These are phyloP conservation scores for Axea sp. DNA, from an alignment of 2,888 invertebrate species.

Conservation along the genomic window DNA sequence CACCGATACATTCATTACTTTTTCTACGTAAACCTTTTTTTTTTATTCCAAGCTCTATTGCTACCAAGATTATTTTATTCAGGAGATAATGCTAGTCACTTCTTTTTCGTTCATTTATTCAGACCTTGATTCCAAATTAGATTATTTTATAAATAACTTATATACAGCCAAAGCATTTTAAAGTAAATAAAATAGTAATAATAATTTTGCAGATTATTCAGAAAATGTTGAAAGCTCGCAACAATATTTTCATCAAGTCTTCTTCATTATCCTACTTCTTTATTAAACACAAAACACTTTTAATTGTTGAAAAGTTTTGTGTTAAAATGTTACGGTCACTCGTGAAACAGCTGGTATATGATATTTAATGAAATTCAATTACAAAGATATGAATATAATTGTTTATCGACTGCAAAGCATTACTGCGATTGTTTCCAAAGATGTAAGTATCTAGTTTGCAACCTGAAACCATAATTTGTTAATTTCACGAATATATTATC, in stretches of 20 bases:
- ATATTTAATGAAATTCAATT: no score
- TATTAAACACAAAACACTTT: no score
- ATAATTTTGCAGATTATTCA: no score
- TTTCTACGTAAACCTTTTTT: constrained; percentile 39
- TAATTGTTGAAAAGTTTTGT: no score
- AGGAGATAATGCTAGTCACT: constrained; percentile 47
- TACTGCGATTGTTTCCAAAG: constrained; percentile 30
- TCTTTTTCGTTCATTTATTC: constrained; percentile 28
- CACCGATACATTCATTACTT: constrained; percentile 58
- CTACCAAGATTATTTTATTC: constrained; percentile 53
- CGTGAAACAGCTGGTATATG: no score
- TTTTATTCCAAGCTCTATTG: constrained; percentile 20
- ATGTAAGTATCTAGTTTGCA: constrained; percentile 33
- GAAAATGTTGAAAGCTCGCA: no score
- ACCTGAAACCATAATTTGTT: constrained; percentile 47
- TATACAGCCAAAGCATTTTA: constrained; percentile 19
- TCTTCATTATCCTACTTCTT: no score
- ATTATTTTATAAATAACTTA: constrained; percentile 45
- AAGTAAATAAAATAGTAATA: no score
- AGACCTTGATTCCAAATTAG: constrained; percentile 24
- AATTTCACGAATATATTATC: constrained; percentile 54
- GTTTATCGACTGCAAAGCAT: no score
- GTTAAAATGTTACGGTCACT: no score
- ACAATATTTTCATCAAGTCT: no score
- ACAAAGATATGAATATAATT: no score